Evolutionary conservation across 2,888 invertebrate species (phyloP), one percentile per base, ranked within the genome.

Genomic region (Rhorus exstirpatorius): DNA sequence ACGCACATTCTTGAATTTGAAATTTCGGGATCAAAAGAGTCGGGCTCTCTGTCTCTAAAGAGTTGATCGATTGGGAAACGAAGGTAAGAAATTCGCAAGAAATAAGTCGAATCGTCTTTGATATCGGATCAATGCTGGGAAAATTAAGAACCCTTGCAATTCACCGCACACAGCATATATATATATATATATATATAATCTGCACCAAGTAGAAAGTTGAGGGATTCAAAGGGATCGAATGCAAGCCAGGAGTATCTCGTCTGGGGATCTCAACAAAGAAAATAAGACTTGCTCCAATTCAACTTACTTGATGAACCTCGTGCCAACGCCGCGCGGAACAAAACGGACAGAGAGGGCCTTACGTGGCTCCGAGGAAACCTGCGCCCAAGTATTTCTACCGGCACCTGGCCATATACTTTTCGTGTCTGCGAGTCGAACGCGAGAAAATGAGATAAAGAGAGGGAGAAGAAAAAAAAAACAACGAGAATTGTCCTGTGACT

Each of bases 241-340:
- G 78, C 63, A 46, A 82, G 74, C 58, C 10, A 58, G 65, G 68
- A 53, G 70, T 90, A 90, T 90, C 90, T 61, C 67, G 53, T 76
- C 76, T 63, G 82, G 68, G 72, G 80, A 90, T 90, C 89, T 84
- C 72, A 51, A 26, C 83, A 86, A 89, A 89, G 86, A 86, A 86
- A 89, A 86, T 83, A 87, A 90, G 87, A 86, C 83, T 84, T 79
- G 83, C 87, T 88, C 87, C 90, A 89, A 90, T 91, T 86, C 88
- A 89, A 90, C 89, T 90, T 90, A 83, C 84, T 88, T 88, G 89
- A 90, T 89, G 89, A 90, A 89, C 85, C 85, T 82, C 82, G 82
- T 82, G 75, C 82, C 82, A 82, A n/a, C n/a, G n/a, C 63, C 71
- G 79, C 65, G 75, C 46, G 65, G 31, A 67, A 65, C 49, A 75